These are phyloP conservation scores for Poeciliopsis retropinna DNA, from an alignment of 2,113 vertebrate genomes.

Conservation along the genomic window DNA sequence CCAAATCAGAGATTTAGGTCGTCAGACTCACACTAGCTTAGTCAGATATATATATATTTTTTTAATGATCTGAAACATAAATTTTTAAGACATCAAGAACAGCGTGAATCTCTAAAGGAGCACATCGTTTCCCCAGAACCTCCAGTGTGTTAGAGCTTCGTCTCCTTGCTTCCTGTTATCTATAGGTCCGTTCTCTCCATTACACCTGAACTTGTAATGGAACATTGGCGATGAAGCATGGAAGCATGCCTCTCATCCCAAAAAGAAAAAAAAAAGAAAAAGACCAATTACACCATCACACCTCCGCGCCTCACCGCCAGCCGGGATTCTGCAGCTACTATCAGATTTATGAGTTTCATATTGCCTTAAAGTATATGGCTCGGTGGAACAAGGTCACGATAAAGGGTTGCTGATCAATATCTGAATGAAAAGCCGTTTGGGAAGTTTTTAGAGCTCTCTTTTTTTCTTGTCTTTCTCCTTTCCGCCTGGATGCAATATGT, in stretches of 20 bases:
- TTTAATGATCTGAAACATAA: not conserved
- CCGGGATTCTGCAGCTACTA: slow-evolving; percentile 65
- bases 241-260: slow-evolving; percentile 53
- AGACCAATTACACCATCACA: slow-evolving; percentile 68
- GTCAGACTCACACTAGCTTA: not conserved
- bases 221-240: slow-evolving; percentile 60
- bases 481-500: slow-evolving; percentile 90
- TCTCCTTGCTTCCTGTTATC: not conserved
- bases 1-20: too few species aligned
- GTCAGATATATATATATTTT: not conserved
- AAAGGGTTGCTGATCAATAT: slow-evolving; percentile 90
- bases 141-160: too few species aligned
- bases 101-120: not conserved
- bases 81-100: not conserved
- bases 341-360: slow-evolving; percentile 89
- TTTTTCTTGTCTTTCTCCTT: slow-evolving; percentile 8
- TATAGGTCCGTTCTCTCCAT: not conserved
- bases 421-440: slow-evolving; percentile 91
- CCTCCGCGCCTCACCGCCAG: slow-evolving; percentile 42
- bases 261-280: slow-evolving; percentile 45
- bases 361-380: slow-evolving; percentile 88
- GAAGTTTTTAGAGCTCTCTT: slow-evolving; percentile 91
- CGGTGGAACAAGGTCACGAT: slow-evolving; percentile 89
- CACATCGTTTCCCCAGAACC: not conserved
- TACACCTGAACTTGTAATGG: slow-evolving; percentile 43